Evolutionary conservation across 2,888 invertebrate species (phyloP).

Genomic region (Xylocampa areola): DNA sequence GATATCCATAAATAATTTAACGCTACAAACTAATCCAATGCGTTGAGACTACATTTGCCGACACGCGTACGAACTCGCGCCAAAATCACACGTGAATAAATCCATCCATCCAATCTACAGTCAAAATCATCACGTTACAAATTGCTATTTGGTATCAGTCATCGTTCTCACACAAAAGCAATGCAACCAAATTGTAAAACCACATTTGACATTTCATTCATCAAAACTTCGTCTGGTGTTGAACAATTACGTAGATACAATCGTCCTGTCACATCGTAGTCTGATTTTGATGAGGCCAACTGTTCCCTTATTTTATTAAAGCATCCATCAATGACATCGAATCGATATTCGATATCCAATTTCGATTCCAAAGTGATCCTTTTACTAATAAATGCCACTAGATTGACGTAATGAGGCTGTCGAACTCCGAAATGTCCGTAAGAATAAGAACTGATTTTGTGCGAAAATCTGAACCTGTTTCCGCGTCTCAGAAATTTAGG

Average conservation of each 20-base stretch:
- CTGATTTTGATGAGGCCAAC: conserved; percentile 28
- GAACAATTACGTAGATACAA: conserved; percentile 38
- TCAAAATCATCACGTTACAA: conserved; percentile 56
- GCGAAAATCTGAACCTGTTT: conserved; percentile 48
- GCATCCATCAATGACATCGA: conserved; percentile 34
- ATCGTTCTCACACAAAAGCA: conserved; percentile 52
- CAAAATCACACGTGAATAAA: conserved; percentile 44
- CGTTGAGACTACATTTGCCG: conserved; percentile 32
- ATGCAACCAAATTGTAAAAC: conserved; percentile 55
- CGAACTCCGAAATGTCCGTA: conserved; percentile 49
- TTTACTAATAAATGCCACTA: conserved; percentile 52
- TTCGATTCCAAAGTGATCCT: conserved; percentile 30
- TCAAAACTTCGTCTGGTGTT: conserved; percentile 62
- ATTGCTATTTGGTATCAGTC: conserved; percentile 57
- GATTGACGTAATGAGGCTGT: conserved; percentile 60
- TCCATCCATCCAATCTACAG: conserved; percentile 20
- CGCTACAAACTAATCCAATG: conserved; percentile 53
- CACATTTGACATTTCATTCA: conserved; percentile 66
- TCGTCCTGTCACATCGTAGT: conserved; percentile 37
- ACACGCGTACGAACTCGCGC: conserved; percentile 22
- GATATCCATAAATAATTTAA: conserved; percentile 62
- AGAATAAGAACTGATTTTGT: conserved; percentile 26
- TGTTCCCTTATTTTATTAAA: conserved; percentile 41
- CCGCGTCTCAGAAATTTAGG: conserved; percentile 51
- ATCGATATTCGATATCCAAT: conserved; percentile 30